phyloP scores from a whole-genome alignment of 2,797 vertebrate genomes.

The Scleropages formosus region DNA sequence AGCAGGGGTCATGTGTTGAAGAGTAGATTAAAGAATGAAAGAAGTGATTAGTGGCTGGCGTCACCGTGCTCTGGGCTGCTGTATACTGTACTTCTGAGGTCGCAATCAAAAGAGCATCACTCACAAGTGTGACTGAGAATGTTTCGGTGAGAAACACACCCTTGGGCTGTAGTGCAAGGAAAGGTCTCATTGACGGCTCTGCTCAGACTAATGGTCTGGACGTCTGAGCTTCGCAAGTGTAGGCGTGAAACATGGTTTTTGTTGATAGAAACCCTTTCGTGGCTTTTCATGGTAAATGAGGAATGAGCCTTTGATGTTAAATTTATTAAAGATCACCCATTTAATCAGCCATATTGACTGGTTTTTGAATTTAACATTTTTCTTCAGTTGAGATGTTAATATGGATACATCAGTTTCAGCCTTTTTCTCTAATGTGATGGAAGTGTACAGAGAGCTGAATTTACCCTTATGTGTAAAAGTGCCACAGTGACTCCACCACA shows the following conservation, averaged over 20 bases:
- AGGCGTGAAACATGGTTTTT: constrained; percentile 14
- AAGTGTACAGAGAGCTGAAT: neutral
- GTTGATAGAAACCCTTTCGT: neutral
- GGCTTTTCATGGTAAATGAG: neutral
- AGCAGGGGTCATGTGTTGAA: neutral
- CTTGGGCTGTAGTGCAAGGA: neutral
- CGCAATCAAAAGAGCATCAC: constrained; percentile 19
- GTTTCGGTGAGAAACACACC: neutral
- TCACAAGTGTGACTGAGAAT: neutral
- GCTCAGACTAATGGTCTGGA: neutral
- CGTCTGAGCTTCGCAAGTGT: neutral
- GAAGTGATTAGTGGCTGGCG: neutral
- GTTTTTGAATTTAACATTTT: constrained; percentile 1
- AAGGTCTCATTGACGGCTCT: constrained; percentile 2
- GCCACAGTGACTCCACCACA: neutral
- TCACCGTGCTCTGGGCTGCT: neutral
- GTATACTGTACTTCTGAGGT: neutral
- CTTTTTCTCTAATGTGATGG: neutral
- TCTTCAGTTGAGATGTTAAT: neutral
- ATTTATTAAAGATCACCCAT: too few species aligned
- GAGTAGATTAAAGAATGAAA: neutral
- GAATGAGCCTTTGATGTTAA: too few species aligned
- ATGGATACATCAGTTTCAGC: constrained; percentile 2
- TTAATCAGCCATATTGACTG: neutral
- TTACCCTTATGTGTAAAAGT: neutral